Conservation (phyloP, 2,113 vertebrate genomes). For the Cyprinodon tularosa region DNA sequence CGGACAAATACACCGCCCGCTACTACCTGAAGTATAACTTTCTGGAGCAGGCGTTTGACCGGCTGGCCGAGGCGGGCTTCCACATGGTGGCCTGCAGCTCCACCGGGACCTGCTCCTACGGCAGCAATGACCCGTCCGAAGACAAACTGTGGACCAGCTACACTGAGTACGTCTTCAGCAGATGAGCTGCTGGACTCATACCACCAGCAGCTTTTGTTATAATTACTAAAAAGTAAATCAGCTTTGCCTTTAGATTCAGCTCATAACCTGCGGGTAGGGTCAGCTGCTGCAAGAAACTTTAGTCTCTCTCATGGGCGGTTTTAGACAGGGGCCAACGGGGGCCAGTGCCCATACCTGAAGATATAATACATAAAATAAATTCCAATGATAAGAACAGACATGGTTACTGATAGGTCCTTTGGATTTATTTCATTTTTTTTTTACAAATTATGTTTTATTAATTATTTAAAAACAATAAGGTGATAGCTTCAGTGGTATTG, state of each 20-base stretch:
- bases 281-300: slow-evolving; percentile 1
- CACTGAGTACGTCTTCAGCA: slow-evolving; percentile 96
- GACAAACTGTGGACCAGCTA: slow-evolving; percentile 99
- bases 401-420: too few species aligned
- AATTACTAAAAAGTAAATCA: neutral
- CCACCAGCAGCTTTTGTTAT: neutral
- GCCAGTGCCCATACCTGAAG: too few species aligned
- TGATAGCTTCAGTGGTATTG: too few species aligned
- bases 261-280: neutral
- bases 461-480: too few species aligned
- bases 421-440: too few species aligned
- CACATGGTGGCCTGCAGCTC: slow-evolving; percentile 98
- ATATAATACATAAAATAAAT: too few species aligned
- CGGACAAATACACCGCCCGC: slow-evolving; percentile 95
- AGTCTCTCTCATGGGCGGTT: too few species aligned
- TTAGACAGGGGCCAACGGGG: too few species aligned
- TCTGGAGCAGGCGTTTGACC: slow-evolving; percentile 97
- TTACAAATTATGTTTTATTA: too few species aligned
- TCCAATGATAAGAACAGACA: too few species aligned
- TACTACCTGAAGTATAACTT: slow-evolving; percentile 99
- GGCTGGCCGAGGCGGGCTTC: slow-evolving; percentile 91
- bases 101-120: slow-evolving; percentile 95
- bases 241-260: neutral
- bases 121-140: slow-evolving; percentile 87
- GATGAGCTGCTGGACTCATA: slow-evolving; percentile 25